Conservation (phyloP, 2,113 vertebrate species). For the Chamaea fasciata region DNA sequence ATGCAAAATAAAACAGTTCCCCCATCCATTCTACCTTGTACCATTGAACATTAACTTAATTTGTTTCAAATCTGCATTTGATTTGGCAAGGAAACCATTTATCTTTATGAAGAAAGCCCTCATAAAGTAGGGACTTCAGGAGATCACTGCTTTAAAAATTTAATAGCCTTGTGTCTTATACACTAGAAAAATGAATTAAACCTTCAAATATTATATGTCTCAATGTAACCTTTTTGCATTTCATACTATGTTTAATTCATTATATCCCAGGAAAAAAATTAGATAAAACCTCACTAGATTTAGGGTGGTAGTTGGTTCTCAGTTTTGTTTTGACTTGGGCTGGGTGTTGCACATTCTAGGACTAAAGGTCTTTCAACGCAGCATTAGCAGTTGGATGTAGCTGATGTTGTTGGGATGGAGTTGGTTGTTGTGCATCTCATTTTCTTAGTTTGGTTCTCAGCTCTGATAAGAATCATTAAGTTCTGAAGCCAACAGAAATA, state of each 20-base stretch:
- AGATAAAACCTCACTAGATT: slow-evolving; percentile 52
- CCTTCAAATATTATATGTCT: slow-evolving; percentile 82
- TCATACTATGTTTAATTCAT: slow-evolving; percentile 81
- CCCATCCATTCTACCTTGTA: slow-evolving; percentile 92
- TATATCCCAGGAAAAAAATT: slow-evolving; percentile 41
- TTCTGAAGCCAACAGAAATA: neutral
- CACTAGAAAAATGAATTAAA: slow-evolving; percentile 85
- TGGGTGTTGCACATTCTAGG: neutral
- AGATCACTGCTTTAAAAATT: slow-evolving; percentile 84
- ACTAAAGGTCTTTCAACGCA: slow-evolving; percentile 14
- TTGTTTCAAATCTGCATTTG: slow-evolving; percentile 90
- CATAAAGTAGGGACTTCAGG: slow-evolving; percentile 85
- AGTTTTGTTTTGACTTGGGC: slow-evolving; percentile 13
- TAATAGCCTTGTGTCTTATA: slow-evolving; percentile 85
- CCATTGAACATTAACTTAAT: slow-evolving; percentile 85
- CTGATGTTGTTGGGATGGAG: neutral
- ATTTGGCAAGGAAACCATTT: slow-evolving; percentile 90
- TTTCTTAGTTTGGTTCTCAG: neutral
- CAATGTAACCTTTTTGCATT: slow-evolving; percentile 83
- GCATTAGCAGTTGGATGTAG: neutral
- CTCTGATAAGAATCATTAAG: neutral
- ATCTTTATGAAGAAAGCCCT: slow-evolving; percentile 88
- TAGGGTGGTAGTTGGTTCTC: slow-evolving; percentile 3
- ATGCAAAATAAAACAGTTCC: slow-evolving; percentile 87
- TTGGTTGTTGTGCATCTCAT: neutral